These are phyloP conservation scores for Mechanitis messenoides DNA, from an alignment of 2,888 invertebrate species.

Conservation along the genomic window DNA sequence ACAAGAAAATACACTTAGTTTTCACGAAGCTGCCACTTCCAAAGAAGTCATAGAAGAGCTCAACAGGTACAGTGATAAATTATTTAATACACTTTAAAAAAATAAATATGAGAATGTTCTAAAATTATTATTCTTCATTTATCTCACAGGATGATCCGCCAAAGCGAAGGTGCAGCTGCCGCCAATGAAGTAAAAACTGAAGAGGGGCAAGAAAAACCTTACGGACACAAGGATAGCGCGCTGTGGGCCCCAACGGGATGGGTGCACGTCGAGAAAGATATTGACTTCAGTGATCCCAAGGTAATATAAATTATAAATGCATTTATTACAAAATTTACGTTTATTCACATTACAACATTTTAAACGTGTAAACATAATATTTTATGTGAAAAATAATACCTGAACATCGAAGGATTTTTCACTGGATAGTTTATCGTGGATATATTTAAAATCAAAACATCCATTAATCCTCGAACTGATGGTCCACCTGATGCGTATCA, in stretches of 20 bases:
- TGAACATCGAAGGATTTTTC: not conserved
- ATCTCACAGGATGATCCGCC: slow-evolving; percentile 63
- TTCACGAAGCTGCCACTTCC: slow-evolving; percentile 84
- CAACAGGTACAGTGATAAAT: slow-evolving; percentile 63
- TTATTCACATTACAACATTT: too few relatives aligned
- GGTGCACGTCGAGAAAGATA: slow-evolving; percentile 86
- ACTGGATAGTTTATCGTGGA: too few relatives aligned
- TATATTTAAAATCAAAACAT: not conserved
- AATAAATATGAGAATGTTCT: not conserved
- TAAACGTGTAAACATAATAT: too few relatives aligned
- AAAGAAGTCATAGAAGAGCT: slow-evolving; percentile 86
- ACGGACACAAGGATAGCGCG: slow-evolving; percentile 75
- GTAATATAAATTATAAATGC: slow-evolving; percentile 50
- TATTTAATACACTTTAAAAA: not conserved
- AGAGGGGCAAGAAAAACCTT: slow-evolving; percentile 36
- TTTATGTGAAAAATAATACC: not conserved
- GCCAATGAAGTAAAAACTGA: slow-evolving; percentile 39
- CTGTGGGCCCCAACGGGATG: slow-evolving; percentile 85
- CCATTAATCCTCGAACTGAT: not conserved
- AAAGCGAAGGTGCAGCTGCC: slow-evolving; percentile 51
- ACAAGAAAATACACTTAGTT: slow-evolving; percentile 79
- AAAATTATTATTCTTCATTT: slow-evolving; percentile 11
- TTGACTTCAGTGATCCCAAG: slow-evolving; percentile 87
- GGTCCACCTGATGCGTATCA: slow-evolving; percentile 42
- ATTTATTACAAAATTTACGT: too few relatives aligned